Conservation (phyloP, 2,888 invertebrate species). For the Nemapogon koenigi region DNA sequence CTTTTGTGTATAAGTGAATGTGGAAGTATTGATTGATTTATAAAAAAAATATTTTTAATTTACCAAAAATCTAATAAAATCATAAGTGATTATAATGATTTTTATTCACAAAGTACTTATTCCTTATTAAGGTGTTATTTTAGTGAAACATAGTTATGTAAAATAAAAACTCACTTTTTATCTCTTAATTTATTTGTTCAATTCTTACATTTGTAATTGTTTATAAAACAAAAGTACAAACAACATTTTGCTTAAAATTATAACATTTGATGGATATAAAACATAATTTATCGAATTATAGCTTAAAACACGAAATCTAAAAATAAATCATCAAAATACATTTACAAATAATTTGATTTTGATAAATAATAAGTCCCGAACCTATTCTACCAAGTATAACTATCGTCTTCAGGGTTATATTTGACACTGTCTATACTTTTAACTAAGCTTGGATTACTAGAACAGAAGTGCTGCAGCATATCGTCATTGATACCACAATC, state of each 20-base stretch:
- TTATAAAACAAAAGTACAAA: too few relatives aligned
- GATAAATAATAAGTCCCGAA: too few relatives aligned
- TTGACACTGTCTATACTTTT: slow-evolving; percentile 70
- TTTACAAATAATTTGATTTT: too few relatives aligned
- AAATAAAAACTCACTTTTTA: slow-evolving; percentile 7
- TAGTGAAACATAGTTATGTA: neutral
- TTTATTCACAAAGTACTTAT: slow-evolving; percentile 13
- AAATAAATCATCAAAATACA: too few relatives aligned
- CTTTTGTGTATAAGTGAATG: slow-evolving; percentile 57
- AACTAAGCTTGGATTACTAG: slow-evolving; percentile 56
- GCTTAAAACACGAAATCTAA: too few relatives aligned
- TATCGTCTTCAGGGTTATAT: slow-evolving; percentile 65
- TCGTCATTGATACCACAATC: slow-evolving; percentile 79
- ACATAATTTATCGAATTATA: too few relatives aligned
- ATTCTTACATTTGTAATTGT: too few relatives aligned
- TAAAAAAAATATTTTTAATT: slow-evolving; percentile 58
- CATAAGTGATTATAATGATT: slow-evolving; percentile 26
- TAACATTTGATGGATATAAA: too few relatives aligned
- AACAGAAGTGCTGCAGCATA: slow-evolving; percentile 72
- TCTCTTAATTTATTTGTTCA: slow-evolving; percentile 12
- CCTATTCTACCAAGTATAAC: slow-evolving; percentile 63
- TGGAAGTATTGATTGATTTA: slow-evolving; percentile 33
- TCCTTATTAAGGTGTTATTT: slow-evolving; percentile 15
- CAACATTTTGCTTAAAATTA: too few relatives aligned
- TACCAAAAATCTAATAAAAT: slow-evolving; percentile 60